Conservation (phyloP, 2,888 invertebrate genomes). For the Adelphocoris suturalis region DNA sequence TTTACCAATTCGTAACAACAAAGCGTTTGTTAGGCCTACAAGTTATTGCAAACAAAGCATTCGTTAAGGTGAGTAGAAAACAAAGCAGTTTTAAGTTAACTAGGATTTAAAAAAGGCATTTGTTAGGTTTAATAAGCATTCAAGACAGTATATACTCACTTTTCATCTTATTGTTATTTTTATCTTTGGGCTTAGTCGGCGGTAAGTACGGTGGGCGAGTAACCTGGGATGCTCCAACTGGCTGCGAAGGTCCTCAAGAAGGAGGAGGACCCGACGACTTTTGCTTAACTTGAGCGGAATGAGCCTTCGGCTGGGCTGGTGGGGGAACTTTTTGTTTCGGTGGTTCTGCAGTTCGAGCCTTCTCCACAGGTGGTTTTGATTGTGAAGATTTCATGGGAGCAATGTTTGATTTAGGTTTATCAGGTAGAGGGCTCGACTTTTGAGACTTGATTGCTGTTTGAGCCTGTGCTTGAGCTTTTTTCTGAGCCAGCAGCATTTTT, state of each 20-base stretch:
- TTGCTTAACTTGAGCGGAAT: not conserved
- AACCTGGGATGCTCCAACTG: constrained; percentile 28
- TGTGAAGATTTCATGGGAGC: not conserved
- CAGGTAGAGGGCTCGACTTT: too few species aligned
- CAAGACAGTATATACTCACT: too few species aligned
- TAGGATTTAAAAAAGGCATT: too few species aligned
- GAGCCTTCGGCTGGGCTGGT: not conserved
- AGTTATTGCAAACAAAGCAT: too few species aligned
- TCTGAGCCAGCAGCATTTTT: constrained; percentile 62
- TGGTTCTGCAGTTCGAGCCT: constrained; percentile 21
- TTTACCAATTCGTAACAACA: too few species aligned
- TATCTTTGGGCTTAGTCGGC: constrained; percentile 24
- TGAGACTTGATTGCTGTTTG: constrained; percentile 68
- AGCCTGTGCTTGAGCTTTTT: constrained; percentile 20
- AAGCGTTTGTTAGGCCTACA: too few species aligned
- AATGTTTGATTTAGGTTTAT: not conserved
- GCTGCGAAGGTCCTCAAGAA: not conserved
- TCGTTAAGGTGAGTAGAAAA: too few species aligned
- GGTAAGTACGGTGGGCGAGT: constrained; percentile 33
- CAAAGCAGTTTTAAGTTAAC: too few species aligned
- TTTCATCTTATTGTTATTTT: constrained; percentile 13
- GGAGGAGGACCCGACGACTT: not conserved
- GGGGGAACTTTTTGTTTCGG: not conserved
- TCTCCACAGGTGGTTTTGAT: not conserved
- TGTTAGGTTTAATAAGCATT: too few species aligned